These are phyloP conservation scores for Andrena dorsata DNA, from an alignment of 2,888 invertebrate genomes.

Conservation along the genomic window DNA sequence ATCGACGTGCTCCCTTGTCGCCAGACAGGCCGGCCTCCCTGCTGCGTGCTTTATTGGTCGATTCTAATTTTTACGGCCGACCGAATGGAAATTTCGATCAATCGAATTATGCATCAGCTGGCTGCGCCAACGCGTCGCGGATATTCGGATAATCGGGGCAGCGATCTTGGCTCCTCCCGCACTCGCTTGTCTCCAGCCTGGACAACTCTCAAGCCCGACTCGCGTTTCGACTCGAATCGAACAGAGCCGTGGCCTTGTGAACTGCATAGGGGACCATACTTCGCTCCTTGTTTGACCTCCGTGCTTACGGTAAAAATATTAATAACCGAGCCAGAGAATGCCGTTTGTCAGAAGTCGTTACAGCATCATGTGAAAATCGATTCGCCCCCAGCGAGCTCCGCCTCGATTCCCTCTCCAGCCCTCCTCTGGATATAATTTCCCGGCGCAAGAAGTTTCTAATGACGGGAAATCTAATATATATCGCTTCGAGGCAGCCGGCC, in stretches of 20 bases:
- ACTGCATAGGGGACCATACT: no score
- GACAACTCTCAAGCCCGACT: no score
- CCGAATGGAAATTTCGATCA: conserved; percentile 40
- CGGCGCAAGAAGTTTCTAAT: conserved; percentile 80
- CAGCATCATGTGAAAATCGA: conserved; percentile 6
- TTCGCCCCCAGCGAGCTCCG: background rate
- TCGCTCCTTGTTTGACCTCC: no score
- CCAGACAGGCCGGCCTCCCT: background rate
- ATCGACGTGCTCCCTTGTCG: background rate
- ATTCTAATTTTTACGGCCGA: conserved; percentile 24
- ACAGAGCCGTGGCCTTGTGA: no score
- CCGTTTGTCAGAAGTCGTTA: background rate
- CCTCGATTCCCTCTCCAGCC: conserved; percentile 5
- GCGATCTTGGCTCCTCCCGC: no score
- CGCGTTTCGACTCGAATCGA: no score
- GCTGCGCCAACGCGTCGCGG: background rate
- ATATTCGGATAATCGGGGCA: no score
- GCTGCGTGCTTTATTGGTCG: conserved; percentile 22
- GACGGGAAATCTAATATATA: conserved; percentile 83
- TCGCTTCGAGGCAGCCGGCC: conserved; percentile 67
- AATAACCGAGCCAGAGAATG: background rate
- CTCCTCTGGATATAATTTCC: conserved; percentile 69
- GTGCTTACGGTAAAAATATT: no score
- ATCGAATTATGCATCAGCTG: conserved; percentile 4
- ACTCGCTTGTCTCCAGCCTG: no score